A percentile compares a stretch with the other conserved stretches of the same genome.
Evolutionary conservation across 2,113 vertebrate species (phyloP).

Genomic region (Ploceus nigricollis): DNA sequence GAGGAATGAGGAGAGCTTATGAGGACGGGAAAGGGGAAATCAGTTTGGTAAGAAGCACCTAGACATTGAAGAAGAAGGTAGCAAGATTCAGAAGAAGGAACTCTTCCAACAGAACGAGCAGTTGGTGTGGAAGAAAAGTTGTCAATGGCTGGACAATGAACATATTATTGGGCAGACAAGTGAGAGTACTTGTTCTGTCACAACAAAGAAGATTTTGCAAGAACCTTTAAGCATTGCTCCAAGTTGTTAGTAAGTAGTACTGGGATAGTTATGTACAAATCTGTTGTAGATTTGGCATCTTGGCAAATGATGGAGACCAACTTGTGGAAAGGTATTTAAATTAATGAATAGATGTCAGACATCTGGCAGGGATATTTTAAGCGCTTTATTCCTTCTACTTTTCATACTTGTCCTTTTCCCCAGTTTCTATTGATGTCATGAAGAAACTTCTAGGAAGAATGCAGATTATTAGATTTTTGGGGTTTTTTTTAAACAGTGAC

Average conservation of each 20-base stretch:
- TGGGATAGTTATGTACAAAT: background rate
- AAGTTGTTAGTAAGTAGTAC: background rate
- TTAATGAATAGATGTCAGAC: background rate
- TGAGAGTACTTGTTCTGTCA: background rate
- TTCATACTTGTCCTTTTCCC: background rate
- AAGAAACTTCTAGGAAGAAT: background rate
- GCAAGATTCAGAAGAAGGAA: background rate
- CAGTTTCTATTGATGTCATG: background rate
- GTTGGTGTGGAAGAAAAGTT: background rate
- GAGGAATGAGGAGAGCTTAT: background rate
- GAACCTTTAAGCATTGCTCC: background rate
- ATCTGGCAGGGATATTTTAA: background rate
- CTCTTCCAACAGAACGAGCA: background rate
- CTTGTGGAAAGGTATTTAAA: background rate
- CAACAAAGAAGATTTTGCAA: background rate
- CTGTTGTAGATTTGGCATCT: background rate
- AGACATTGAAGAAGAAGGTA: background rate
- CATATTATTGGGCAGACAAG: background rate
- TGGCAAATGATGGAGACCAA: background rate
- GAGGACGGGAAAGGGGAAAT: background rate
- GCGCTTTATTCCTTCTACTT: background rate
- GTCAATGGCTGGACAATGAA: background rate
- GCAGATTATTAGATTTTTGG: background rate
- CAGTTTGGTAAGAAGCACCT: background rate
- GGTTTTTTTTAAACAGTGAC: background rate